Evolutionary conservation across 1,140 invertebrate species (phyloP), one percentile per base, ranked within the genome.

Genomic region (Drosophila kikkawai): DNA sequence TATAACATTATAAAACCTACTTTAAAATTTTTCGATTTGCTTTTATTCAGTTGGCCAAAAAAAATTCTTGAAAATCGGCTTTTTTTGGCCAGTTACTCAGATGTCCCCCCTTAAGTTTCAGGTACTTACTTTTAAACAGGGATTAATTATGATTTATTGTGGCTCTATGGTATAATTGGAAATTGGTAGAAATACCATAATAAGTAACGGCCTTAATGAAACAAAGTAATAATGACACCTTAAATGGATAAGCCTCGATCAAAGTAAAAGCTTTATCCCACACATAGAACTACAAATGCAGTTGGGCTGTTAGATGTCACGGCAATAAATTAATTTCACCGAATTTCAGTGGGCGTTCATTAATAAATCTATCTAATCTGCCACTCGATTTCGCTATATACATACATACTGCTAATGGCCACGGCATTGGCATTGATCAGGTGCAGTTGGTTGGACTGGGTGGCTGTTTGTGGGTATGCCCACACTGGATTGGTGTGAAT

Each of bases 391-490:
- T 51, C 29, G 32, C 17, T 32, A 15, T 29, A 22, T 29, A 19
- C 19, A 22, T 29, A 19, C 19, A 19, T 19, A 37, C 6, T 59
- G n/a, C 36, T 13, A 45, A 34, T 58, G 75, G 32, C 48, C 50
- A n/a, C 75, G 64, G 11, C 70, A 68, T 56, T 82, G 75, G n/a
- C 56, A 61, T 51, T 82, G 53, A 82, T n/a, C 48, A 51, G 57
- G 36, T 76, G 70, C 70, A 75, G 19, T 45, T 22, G 34, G 55
- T 45, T 17, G 12, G 34, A 12, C 36, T 47, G 53, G 22, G 41
- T 50, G 37, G 41, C 48, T 42, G 26, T 17, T 65, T 66, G 51
- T 37, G 61, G 55, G 58, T 36, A 51, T 56, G 11, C 37, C 56
- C 77, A 56, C 34, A 45, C 42, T 45, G 7, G n/a, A 56, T 48